Conservation (phyloP, 1,140 invertebrate species). For the Drosophila pruinosa region DNA sequence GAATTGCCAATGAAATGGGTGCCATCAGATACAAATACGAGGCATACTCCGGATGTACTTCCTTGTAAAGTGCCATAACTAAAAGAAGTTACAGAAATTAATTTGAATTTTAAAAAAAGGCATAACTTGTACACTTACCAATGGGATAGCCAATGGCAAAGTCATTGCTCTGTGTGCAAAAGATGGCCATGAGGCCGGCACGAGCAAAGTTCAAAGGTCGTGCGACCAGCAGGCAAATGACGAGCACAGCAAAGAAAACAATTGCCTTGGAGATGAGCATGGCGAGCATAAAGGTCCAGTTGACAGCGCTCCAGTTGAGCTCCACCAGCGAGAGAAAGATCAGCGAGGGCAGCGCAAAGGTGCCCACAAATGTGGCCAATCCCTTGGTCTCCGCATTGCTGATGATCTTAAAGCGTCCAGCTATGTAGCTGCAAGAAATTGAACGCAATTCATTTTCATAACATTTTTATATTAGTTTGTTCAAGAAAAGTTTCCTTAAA, state of each 20-base stretch:
- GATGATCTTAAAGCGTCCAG: constrained; percentile 93
- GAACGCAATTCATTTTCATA: too few species aligned
- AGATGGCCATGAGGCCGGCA: constrained; percentile 96
- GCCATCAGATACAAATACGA: constrained; percentile 96
- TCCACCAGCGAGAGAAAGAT: constrained; percentile 96
- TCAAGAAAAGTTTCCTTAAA: too few species aligned
- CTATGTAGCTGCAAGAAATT: constrained; percentile 90
- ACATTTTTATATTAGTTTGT: too few species aligned
- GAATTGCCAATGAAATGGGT: constrained; percentile 95
- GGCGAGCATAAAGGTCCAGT: constrained; percentile 94
- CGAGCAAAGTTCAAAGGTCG: constrained; percentile 91
- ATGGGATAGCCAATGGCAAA: constrained; percentile 98
- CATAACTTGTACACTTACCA: constrained; percentile 85
- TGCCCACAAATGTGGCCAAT: constrained; percentile 95
- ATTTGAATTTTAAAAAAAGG: not conserved
- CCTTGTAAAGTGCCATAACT: constrained; percentile 90
- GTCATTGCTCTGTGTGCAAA: constrained; percentile 98
- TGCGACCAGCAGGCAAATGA: constrained; percentile 91
- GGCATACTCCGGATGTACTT: constrained; percentile 94
- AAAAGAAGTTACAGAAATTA: constrained; percentile 62
- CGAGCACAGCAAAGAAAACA: constrained; percentile 92
- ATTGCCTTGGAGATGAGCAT: constrained; percentile 93
- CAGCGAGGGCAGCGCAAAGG: constrained; percentile 94
- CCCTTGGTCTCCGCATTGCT: constrained; percentile 94
- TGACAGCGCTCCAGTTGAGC: constrained; percentile 92